A percentile compares a stretch with the other conserved stretches of the same genome.
Evolutionary conservation across 2,888 invertebrate species (phyloP).

Genomic region (Phlogophora meticulosa): DNA sequence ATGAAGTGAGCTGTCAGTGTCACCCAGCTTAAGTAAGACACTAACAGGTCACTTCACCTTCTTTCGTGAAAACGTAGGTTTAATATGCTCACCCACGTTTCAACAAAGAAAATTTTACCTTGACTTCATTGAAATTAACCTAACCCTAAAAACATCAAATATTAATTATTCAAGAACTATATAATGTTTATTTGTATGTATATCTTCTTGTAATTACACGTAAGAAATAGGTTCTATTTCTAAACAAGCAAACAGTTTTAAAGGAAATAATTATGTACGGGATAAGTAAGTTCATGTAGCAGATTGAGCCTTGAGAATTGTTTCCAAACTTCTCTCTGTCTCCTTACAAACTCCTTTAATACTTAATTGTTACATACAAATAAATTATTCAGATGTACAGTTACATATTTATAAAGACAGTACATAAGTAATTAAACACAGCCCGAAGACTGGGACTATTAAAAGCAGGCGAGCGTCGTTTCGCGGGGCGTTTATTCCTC

Average conservation of each 20-base stretch:
- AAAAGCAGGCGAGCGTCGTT: conserved; percentile 84
- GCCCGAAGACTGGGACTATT: conserved; percentile 80
- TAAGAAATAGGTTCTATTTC: background rate
- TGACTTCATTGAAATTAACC: no score
- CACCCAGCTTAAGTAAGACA: no score
- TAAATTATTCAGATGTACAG: conserved; percentile 52
- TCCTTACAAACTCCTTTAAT: conserved; percentile 28
- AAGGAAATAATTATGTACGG: background rate
- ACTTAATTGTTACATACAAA: conserved; percentile 50
- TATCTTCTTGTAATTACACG: no score
- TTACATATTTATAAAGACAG: conserved; percentile 65
- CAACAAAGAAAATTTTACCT: no score
- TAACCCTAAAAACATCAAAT: no score
- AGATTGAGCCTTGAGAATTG: conserved; percentile 12
- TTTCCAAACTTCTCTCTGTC: background rate
- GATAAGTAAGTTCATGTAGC: background rate
- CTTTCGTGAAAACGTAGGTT: no score
- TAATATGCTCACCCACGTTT: no score
- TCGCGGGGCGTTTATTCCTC: conserved; percentile 78
- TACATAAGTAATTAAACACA: conserved; percentile 85
- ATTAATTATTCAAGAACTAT: no score
- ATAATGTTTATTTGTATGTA: no score
- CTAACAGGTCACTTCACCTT: no score
- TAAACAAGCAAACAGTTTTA: background rate
- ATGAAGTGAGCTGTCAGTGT: no score